These are phyloP conservation scores for Drosophila koepferae DNA, from an alignment of 2,888 invertebrate species.

Conservation along the genomic window DNA sequence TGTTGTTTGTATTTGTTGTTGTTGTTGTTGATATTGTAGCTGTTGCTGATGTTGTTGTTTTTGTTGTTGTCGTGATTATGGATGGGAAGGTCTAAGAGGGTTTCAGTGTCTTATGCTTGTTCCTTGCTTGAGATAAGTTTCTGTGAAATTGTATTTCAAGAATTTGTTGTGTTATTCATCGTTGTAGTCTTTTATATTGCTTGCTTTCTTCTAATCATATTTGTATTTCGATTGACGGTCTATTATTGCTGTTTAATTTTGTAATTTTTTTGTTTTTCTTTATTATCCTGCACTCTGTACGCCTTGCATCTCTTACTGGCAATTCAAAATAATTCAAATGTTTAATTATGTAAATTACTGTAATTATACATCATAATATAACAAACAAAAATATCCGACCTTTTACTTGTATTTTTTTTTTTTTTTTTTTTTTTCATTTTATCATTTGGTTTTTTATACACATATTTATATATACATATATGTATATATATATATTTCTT, in stretches of 20 bases:
- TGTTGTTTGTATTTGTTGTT: constrained; percentile 32
- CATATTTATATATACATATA: constrained; percentile 8
- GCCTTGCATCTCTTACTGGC: constrained; percentile 19
- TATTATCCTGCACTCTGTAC: constrained; percentile 27
- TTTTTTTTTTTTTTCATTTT: constrained; percentile 17
- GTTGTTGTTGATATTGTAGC: constrained; percentile 22
- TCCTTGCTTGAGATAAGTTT: constrained; percentile 59
- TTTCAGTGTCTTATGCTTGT: constrained; percentile 77
- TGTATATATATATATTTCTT: constrained; percentile 17
- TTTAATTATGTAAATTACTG: constrained; percentile 14
- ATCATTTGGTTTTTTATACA: constrained; percentile 16
- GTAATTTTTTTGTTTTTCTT: not conserved
- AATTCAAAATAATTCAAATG: constrained; percentile 19
- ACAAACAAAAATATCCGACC: constrained; percentile 38
- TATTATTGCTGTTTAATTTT: constrained; percentile 14
- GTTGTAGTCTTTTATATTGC: constrained; percentile 45
- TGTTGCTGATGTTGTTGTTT: not conserved
- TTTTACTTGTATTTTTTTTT: constrained; percentile 31
- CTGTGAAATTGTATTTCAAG: constrained; percentile 35
- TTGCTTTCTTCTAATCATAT: constrained; percentile 12
- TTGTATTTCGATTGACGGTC: constrained; percentile 30
- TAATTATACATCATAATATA: constrained; percentile 33
- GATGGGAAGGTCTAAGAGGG: constrained; percentile 7
- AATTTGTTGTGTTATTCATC: constrained; percentile 17
- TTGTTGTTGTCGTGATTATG: constrained; percentile 1